These are phyloP conservation scores for Peromyscus californicus DNA, from an alignment of 2,113 vertebrate genomes.

Conservation along the genomic window DNA sequence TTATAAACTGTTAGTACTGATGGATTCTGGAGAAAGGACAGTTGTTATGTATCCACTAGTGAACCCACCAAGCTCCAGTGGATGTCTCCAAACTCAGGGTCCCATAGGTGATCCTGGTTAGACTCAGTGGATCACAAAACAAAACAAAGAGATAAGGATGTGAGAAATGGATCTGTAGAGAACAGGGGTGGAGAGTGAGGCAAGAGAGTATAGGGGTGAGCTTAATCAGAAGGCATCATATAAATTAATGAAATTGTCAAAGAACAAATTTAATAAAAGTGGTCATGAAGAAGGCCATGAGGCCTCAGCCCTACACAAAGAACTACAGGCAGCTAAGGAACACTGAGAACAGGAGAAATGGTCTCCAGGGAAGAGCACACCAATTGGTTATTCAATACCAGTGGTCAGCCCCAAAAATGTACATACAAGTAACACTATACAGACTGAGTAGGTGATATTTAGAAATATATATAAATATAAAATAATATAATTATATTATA, in stretches of 20 bases:
- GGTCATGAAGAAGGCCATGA: background rate
- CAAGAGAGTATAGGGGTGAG: background rate
- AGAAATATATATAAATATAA: too few relatives aligned
- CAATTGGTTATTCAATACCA: background rate
- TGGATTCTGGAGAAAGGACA: background rate
- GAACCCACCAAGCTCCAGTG: background rate
- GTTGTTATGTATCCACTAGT: background rate
- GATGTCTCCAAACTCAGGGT: background rate
- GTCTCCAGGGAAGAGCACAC: background rate
- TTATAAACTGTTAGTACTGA: background rate
- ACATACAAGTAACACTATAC: too few relatives aligned
- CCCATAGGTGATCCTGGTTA: background rate
- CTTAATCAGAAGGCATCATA: background rate
- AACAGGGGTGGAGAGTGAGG: background rate
- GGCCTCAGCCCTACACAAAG: background rate
- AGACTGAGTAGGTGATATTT: too few relatives aligned
- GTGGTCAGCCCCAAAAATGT: background rate
- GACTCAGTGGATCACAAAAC: background rate
- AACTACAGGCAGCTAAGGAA: background rate
- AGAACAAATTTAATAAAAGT: background rate
- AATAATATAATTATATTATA: too few relatives aligned
- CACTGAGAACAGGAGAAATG: background rate
- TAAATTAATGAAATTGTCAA: background rate
- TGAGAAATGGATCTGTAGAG: background rate
- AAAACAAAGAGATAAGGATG: background rate